A percentile compares a stretch with the other conserved stretches of the same genome.
Evolutionary conservation across 1,140 invertebrate genomes (phyloP).

Genomic region (Drosophila quadrilineata): DNA sequence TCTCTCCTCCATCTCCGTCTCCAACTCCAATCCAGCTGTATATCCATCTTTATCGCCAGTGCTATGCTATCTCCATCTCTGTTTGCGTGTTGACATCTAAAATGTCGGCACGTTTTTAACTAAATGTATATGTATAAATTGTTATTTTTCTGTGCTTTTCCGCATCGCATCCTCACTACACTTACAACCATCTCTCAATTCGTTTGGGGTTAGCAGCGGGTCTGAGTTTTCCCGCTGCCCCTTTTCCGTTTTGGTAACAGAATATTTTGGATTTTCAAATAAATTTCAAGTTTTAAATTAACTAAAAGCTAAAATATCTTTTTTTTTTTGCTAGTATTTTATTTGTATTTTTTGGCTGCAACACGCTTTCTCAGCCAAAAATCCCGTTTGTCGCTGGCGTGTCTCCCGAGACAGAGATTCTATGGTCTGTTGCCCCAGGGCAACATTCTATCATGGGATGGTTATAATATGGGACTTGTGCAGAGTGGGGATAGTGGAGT

Average conservation of each 20-base stretch:
- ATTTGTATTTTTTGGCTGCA: constrained; percentile 36
- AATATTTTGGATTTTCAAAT: constrained; percentile 57
- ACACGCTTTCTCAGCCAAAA: no score
- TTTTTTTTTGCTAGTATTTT: no score
- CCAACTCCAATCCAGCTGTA: background rate
- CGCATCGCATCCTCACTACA: no score
- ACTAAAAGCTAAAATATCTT: constrained; percentile 70
- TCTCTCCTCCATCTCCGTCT: background rate
- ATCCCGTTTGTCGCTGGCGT: no score
- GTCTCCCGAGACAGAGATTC: no score
- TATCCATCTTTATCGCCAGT: no score
- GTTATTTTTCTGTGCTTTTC: background rate
- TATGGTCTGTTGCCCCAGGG: constrained; percentile 1
- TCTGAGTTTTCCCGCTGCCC: no score
- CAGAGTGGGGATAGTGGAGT: background rate
- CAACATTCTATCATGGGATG: constrained; percentile 7
- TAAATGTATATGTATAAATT: constrained; percentile 31
- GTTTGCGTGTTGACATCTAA: constrained; percentile 68
- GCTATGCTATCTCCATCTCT: background rate
- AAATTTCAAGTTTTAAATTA: constrained; percentile 76
- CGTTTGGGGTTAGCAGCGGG: no score
- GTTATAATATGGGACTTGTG: background rate
- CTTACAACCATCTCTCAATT: no score
- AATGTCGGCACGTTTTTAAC: constrained; percentile 77
- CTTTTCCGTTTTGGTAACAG: constrained; percentile 3